Evolutionary conservation across 2,797 vertebrate genomes (phyloP).

Genomic region (Thalassophryne amazonica): DNA sequence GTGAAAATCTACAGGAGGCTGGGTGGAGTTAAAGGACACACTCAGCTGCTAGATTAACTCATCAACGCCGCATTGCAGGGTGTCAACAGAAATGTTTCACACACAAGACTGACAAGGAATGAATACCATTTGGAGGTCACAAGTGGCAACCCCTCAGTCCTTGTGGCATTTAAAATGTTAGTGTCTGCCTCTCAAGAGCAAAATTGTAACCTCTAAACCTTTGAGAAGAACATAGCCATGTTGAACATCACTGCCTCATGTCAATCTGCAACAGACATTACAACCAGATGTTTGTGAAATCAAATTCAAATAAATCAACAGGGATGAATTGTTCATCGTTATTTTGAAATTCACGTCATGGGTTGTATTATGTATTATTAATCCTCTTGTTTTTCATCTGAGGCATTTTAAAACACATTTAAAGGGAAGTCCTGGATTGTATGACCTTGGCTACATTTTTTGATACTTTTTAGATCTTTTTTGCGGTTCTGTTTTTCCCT

Average conservation of each 20-base stretch:
- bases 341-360: conserved; percentile 32
- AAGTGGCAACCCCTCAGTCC: conserved; percentile 66
- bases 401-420: no score
- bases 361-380: conserved; percentile 21
- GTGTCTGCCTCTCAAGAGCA: conserved; percentile 77
- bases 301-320: conserved; percentile 35
- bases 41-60: conserved; percentile 88
- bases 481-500: no score
- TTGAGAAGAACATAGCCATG: conserved; percentile 55
- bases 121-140: conserved; percentile 84
- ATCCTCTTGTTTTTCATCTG: conserved; percentile 11
- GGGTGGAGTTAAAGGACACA: conserved; percentile 73
- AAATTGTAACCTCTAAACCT: conserved; percentile 73
- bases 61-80: conserved; percentile 84
- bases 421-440: no score
- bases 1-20: conserved; percentile 65
- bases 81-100: conserved; percentile 87
- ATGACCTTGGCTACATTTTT: no score
- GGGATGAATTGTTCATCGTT: conserved; percentile 15
- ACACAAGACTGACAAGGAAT: conserved; percentile 81
- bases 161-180: conserved; percentile 81
- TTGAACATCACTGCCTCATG: conserved; percentile 39
- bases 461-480: no score
- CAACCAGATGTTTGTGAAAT: conserved; percentile 21
- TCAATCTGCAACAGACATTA: conserved; percentile 48